Conservation (phyloP, 2,888 invertebrate genomes). For the Drosophila rellima region DNA sequence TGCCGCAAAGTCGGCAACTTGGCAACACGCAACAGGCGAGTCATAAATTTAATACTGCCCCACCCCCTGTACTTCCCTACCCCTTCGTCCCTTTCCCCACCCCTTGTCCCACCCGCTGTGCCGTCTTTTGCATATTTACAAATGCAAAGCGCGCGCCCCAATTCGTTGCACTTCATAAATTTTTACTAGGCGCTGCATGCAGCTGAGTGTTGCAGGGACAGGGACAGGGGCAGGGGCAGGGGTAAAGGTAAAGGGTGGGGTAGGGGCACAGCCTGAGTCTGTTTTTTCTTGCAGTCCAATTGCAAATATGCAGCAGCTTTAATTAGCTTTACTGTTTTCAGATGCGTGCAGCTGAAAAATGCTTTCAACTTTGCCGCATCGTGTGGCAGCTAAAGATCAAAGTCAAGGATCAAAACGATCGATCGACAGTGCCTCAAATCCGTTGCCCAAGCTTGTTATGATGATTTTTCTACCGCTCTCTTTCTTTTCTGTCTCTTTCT, state of each 20-base stretch:
- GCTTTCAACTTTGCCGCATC: constrained; percentile 76
- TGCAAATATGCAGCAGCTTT: constrained; percentile 52
- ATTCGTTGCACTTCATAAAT: constrained; percentile 82
- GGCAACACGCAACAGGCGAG: constrained; percentile 46
- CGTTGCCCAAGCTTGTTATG: constrained; percentile 73
- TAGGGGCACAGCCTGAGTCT: constrained; percentile 16
- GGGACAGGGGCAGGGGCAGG: no score
- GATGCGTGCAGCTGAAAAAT: constrained; percentile 68
- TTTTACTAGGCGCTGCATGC: constrained; percentile 58
- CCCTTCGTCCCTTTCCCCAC: not conserved
- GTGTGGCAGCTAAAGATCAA: constrained; percentile 78
- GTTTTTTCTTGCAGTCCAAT: constrained; percentile 33
- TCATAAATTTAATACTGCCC: constrained; percentile 52
- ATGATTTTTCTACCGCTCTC: constrained; percentile 56
- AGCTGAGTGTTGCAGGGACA: constrained; percentile 4
- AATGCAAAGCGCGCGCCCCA: constrained; percentile 64
- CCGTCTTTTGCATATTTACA: constrained; percentile 70
- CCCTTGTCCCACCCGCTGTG: constrained; percentile 24
- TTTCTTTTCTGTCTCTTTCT: not conserved
- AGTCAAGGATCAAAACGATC: constrained; percentile 77
- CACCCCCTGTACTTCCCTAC: not conserved
- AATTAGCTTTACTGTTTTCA: constrained; percentile 73
- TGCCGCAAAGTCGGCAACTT: constrained; percentile 22
- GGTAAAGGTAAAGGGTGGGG: not conserved
- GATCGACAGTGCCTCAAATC: constrained; percentile 32